A percentile compares a stretch with the other conserved stretches of the same genome.
Evolutionary conservation across 2,113 vertebrate species (phyloP).

Genomic region (Nasalis larvatus): DNA sequence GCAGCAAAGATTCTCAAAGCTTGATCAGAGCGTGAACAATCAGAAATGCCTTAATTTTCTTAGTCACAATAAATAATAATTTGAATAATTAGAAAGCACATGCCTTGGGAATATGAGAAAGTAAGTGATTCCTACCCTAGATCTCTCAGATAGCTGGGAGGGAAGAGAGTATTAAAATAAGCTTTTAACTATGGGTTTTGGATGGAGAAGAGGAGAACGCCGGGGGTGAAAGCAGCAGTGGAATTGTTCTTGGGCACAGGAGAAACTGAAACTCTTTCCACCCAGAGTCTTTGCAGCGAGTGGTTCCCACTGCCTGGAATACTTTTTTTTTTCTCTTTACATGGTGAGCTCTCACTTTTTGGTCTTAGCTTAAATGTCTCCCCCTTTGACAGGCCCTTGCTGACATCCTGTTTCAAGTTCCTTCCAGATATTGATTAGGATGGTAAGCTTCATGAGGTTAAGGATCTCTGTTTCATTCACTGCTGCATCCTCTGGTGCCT

Average conservation of each 20-base stretch:
- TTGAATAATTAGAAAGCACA: not conserved
- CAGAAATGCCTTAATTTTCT: not conserved
- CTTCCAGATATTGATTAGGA: not conserved
- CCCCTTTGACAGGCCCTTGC: not conserved
- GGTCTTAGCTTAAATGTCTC: not conserved
- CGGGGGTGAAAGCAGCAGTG: accelerated
- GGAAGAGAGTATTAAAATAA: not conserved
- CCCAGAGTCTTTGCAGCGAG: not conserved
- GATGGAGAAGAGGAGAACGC: not conserved
- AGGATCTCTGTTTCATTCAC: not conserved
- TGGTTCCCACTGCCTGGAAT: not conserved
- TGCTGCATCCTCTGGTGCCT: not conserved
- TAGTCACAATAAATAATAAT: not conserved
- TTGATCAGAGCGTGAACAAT: not conserved
- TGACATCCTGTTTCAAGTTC: not conserved
- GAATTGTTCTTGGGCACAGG: not conserved
- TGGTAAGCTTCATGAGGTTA: accelerated
- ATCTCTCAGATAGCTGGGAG: not conserved
- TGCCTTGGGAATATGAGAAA: not conserved
- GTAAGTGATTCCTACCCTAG: not conserved
- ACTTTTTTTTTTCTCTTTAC: not conserved
- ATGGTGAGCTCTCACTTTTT: not conserved
- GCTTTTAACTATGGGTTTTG: not conserved
- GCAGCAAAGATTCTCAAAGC: not conserved
- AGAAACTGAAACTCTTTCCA: not conserved